Evolutionary conservation across 2,113 vertebrate species (phyloP), one percentile per base, ranked within the genome.

Genomic region (Laterallus jamaicensis): DNA sequence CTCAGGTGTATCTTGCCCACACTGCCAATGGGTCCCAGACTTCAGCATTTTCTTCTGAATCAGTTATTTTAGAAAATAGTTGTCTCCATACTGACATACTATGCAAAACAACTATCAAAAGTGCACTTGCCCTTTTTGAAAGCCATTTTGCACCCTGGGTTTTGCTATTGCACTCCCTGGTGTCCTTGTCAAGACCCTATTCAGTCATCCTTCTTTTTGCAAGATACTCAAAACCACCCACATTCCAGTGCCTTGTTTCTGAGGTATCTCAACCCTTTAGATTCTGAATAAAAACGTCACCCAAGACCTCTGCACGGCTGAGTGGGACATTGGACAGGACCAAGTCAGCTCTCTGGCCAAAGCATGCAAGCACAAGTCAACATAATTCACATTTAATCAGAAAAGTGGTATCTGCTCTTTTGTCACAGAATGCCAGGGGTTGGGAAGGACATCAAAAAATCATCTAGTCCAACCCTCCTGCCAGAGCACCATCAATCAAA

Each of bases 71-170:
- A 69, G 10, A 22, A 70, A 69, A 4, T 20, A 68, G 29, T 26
- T 29, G 24, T 0, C 0, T 56, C 5, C 2, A 5, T 66, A 35
- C 68, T 84, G 49, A 13, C 0, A 0, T 10, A 15, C 15, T 0
- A 0, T 31, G 26, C 71, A 52, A 55, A 64, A 14, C 7, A 56
- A 39, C 73, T 49, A 40, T 16, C 81, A 49, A 31, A 77, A 8
- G 3, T 56, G 40, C 9, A 11, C 71, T 68, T 89, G 37, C 28
- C 22, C n/a, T 71, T 40, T 71, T 58, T 92, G 31, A 80, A 92
- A 28, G 3, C 9, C 18, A 20, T 50, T 86, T 86, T 79, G 5
- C 19, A 80, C n/a, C 35, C 42, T 37, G 18, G 11, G 5, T 64
- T 92, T 88, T 75, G 67, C 2, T 76, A 16, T 76, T 64, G 5